Evolutionary conservation across 2,797 vertebrate species (phyloP).

Genomic region (Podarcis lilfordi): DNA sequence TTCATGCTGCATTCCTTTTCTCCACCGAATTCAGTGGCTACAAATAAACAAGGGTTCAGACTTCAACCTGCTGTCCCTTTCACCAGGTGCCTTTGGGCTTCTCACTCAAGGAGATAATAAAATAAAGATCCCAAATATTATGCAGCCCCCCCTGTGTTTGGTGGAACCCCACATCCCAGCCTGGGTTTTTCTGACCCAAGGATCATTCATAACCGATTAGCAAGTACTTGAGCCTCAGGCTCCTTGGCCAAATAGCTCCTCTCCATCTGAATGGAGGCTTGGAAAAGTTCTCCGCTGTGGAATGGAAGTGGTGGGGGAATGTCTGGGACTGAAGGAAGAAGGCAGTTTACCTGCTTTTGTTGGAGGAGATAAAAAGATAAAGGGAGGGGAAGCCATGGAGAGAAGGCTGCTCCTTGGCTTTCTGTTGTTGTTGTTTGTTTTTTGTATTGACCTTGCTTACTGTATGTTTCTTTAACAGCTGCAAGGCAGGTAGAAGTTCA

Average conservation of each 20-base stretch:
- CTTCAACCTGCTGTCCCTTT: not conserved
- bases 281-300: not conserved
- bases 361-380: not conserved
- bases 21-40: not conserved
- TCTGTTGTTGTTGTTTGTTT: not conserved
- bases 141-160: not conserved
- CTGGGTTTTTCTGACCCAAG: not conserved
- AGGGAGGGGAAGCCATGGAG: not conserved
- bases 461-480: not conserved
- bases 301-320: constrained; percentile 6
- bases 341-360: constrained; percentile 2
- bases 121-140: not conserved
- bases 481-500: not conserved
- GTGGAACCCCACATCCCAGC: not conserved
- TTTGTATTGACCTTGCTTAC: not conserved
- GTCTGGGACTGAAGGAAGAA: constrained; percentile 24
- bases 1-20: not conserved
- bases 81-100: no score
- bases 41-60: not conserved
- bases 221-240: constrained; percentile 2
- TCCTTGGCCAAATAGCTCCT: not conserved
- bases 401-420: not conserved
- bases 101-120: not conserved
- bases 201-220: not conserved
- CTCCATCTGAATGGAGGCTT: constrained; percentile 3